A percentile compares a stretch with the other conserved stretches of the same genome.
phyloP scores from a whole-genome alignment of 53 echinoderm and acorn worm species.

The Henricia sp. region DNA sequence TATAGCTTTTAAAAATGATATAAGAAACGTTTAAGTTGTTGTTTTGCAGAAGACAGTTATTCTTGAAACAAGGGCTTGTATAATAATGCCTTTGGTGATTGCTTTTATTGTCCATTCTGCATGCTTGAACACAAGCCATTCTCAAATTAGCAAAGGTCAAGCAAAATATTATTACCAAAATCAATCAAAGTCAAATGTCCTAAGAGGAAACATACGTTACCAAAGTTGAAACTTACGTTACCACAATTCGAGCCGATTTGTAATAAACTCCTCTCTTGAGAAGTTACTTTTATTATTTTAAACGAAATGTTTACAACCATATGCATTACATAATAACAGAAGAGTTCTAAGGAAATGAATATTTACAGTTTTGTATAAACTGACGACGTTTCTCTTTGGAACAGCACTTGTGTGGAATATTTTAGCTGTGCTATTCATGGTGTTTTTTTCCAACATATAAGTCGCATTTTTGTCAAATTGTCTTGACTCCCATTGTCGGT shows the following conservation, averaged over 20 bases:
- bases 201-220: not conserved
- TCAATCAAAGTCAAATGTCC: conserved; percentile 4
- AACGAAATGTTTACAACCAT: conserved; percentile 1
- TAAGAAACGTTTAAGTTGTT: not conserved
- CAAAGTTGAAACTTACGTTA: conserved; percentile 12
- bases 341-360: conserved; percentile 16
- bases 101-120: not conserved
- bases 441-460: not conserved
- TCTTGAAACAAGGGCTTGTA: not conserved
- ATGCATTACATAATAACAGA: not conserved
- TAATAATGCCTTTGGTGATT: not conserved
- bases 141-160: not conserved
- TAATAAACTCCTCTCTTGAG: not conserved
- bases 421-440: not conserved
- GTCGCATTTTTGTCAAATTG: not conserved
- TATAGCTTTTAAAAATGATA: not conserved
- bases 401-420: not conserved
- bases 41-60: not conserved
- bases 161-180: not conserved
- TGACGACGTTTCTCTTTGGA: not conserved
- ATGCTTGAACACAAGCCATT: not conserved
- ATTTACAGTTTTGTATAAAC: conserved; percentile 17
- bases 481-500: not conserved
- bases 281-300: not conserved
- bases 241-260: conserved; percentile 1